Percentiles rank a stretch among this genome's conserved stretches.
Evolutionary conservation across 1,140 invertebrate genomes (phyloP).

Genomic region (Onthophagus taurus): DNA sequence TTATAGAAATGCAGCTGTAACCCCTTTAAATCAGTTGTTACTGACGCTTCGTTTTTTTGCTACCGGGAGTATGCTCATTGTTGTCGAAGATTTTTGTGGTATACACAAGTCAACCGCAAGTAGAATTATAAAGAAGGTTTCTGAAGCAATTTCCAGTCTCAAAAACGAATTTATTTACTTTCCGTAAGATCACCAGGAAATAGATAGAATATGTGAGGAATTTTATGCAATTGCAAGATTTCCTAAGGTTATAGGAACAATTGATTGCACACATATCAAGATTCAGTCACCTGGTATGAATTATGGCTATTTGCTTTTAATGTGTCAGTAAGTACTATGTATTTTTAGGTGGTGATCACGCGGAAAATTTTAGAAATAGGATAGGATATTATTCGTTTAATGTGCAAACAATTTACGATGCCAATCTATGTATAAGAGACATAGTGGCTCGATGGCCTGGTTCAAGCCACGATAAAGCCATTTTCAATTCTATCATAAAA

Average conservation of each 20-base stretch:
- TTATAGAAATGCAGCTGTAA: slow-evolving; percentile 8
- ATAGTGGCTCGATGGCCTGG: too few relatives aligned
- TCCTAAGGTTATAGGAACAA: slow-evolving; percentile 34
- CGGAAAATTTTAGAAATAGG: too few relatives aligned
- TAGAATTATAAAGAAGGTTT: slow-evolving; percentile 23
- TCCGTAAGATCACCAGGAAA: slow-evolving; percentile 22
- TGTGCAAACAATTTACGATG: too few relatives aligned
- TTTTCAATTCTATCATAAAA: too few relatives aligned
- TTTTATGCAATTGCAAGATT: slow-evolving; percentile 31
- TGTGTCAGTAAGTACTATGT: not conserved
- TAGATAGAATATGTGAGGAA: slow-evolving; percentile 17
- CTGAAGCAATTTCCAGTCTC: slow-evolving; percentile 23
- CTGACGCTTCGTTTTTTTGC: slow-evolving; percentile 28
- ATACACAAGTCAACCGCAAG: slow-evolving; percentile 22
- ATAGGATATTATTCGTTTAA: too few relatives aligned
- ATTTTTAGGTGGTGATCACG: too few relatives aligned
- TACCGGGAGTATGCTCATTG: slow-evolving; percentile 22
- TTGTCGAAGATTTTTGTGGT: slow-evolving; percentile 26
- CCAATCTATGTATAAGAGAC: too few relatives aligned
- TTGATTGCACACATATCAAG: slow-evolving; percentile 36
- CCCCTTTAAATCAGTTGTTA: slow-evolving; percentile 20
- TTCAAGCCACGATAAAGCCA: too few relatives aligned
- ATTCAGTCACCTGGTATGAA: slow-evolving; percentile 27
- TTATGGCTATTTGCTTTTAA: not conserved
- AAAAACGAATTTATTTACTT: slow-evolving; percentile 8